A percentile compares a stretch with the other conserved stretches of the same genome.
Evolutionary conservation across 2,797 vertebrate genomes (phyloP).

Genomic region (Vespertilio murinus): DNA sequence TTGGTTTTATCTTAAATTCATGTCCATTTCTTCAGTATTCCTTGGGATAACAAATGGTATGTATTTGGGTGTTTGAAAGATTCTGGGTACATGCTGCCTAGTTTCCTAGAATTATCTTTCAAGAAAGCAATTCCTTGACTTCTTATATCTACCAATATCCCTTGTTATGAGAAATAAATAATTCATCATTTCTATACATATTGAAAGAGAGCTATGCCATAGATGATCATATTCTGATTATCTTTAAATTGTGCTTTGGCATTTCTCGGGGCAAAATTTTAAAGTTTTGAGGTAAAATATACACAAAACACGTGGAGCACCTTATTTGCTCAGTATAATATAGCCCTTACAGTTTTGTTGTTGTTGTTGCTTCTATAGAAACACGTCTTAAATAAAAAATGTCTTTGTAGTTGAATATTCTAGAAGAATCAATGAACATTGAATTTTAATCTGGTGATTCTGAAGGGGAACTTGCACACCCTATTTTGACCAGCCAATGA

Average conservation of each 20-base stretch:
- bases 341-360: background rate
- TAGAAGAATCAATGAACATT: background rate
- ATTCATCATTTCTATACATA: background rate
- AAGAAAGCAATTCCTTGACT: background rate
- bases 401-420: background rate
- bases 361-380: slow-evolving; percentile 26
- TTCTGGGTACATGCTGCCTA: background rate
- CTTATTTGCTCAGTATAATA: slow-evolving; percentile 27
- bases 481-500: background rate
- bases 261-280: slow-evolving; percentile 10
- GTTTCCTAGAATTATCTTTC: slow-evolving; percentile 2
- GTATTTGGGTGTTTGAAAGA: background rate
- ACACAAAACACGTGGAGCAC: background rate
- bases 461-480: background rate
- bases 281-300: slow-evolving; percentile 21
- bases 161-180: background rate
- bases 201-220: background rate
- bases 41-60: background rate
- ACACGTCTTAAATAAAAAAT: slow-evolving; percentile 38
- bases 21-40: background rate
- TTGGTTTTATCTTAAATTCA: slow-evolving; percentile 32
- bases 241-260: slow-evolving; percentile 11
- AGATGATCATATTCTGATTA: slow-evolving; percentile 1
- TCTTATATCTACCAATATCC: background rate
- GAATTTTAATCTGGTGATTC: background rate